Base-by-base conservation (phyloP, 2,888 invertebrate genomes). In the Xanthorhoe designata region DNA sequence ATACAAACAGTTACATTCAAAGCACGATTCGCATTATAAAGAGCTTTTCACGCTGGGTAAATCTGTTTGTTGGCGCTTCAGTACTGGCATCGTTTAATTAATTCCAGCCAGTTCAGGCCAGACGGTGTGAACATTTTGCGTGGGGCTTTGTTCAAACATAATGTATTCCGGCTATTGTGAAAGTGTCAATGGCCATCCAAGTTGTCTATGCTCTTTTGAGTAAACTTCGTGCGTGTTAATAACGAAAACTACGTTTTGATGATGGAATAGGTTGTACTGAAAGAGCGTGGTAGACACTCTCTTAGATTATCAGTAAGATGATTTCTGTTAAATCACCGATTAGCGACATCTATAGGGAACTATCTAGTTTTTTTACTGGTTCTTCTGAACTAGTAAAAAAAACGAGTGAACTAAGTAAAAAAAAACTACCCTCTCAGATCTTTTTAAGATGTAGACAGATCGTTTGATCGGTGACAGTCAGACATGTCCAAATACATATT, bases 71-170 rank as follows among this genome's bases (percentile, higher is more conserved):
- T 51, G 32, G 49, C 29, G 53, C 3, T 59, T 38, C 49, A 59
- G 52, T 64, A 35, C 32, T 32, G 32, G 49, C 64, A 51, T 60
- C 60, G 52, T 32, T 60, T 65, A 65, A 61, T 65, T 65, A 65
- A 61, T 60, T 65, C 65, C 60, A 56, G 60, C 45, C 61, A 56
- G 65, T 61, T 65, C 52, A 42, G 51, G 18, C 8, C 24, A 38
- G 54, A 50, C 53, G 42, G 45, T 42, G 60, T 47, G 32, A 60
- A 42, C 52, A 42, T 18, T 53, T 53, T 32, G 45, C 53, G 10
- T 47, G 47, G 0, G 9, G 45, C 47, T 54, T n/a, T 62, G 45
- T 53, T 10, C 42, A 42, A 52, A 24, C 59, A 51, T 13, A 19
- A 13, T 19, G 17, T 2, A 19, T 4, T 38, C 10, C 24, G 24